Percentiles rank a stretch among this genome's conserved stretches.
Conservation (phyloP, 1,140 invertebrate species). For the Papilio polyxenes region DNA sequence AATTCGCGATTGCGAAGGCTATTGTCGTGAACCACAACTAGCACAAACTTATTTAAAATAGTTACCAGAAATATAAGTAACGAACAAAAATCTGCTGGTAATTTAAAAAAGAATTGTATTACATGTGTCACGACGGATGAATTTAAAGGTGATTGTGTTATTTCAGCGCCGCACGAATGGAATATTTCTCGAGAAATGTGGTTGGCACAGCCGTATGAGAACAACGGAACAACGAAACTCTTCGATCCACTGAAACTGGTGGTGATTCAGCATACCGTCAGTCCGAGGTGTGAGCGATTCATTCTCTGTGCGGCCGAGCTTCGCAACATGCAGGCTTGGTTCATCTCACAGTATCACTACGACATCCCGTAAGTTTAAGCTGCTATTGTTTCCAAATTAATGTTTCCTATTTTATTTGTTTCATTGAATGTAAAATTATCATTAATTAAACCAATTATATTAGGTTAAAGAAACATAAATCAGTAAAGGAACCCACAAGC, state of each 20-base stretch:
- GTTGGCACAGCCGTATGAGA: conserved; percentile 55
- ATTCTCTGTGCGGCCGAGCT: conserved; percentile 61
- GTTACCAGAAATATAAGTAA: too few relatives aligned
- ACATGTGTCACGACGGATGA: not conserved
- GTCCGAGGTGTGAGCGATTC: conserved; percentile 56
- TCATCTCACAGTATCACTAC: conserved; percentile 43
- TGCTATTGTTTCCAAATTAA: not conserved
- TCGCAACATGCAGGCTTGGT: conserved; percentile 61
- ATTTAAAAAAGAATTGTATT: not conserved
- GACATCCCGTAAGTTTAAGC: conserved; percentile 67
- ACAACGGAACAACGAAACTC: conserved; percentile 6
- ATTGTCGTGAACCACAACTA: too few relatives aligned
- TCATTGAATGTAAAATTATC: too few relatives aligned
- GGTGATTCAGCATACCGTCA: conserved; percentile 66
- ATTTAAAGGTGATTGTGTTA: not conserved
- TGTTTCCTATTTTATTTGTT: not conserved
- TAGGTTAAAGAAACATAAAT: too few relatives aligned
- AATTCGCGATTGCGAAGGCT: too few relatives aligned
- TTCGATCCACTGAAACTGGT: conserved; percentile 63
- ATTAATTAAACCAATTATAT: too few relatives aligned
- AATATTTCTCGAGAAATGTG: conserved; percentile 67
- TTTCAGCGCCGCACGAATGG: conserved; percentile 66
- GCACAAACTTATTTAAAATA: too few relatives aligned
- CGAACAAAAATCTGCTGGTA: too few relatives aligned
- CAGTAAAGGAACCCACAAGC: too few relatives aligned